Evolutionary conservation across 1,140 invertebrate species (phyloP), one percentile per base, ranked within the genome.

Genomic region (Heliconius eleuchia): DNA sequence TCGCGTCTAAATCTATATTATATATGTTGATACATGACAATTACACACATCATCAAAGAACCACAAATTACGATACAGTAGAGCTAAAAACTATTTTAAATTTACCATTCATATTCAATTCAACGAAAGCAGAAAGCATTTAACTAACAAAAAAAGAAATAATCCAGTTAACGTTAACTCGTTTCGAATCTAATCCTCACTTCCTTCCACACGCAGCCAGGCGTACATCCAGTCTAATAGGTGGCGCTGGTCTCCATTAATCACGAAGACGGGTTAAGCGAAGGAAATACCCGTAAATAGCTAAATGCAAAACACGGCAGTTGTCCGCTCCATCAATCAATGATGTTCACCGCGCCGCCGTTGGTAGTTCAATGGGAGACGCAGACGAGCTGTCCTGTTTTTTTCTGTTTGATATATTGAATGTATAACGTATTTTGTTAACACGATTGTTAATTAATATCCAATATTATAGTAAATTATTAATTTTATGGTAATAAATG

Each of bases 201-300:
- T 84, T 87, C 86, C 85, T 88, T 83, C 83, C 85, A 82, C 76
- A 83, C 81, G 78, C 84, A 91, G 81, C 80, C 85, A 83, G 86
- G 89, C 91, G 86, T 84, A 88, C 86, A 90, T 90, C 89, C 87
- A 88, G 79, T 85, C 84, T 91, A 90, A 90, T 91, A 90, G 91
- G 87, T 89, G 87, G 86, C 86, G 83, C 84, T 88, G 84, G 85
- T 79, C 79, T 73, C 84, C 91, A 93, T 93, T 92, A 91, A 93
- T 93, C 92, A 93, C 84, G 82, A 84, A 91, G 89, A 91, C 91
- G 92, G 88, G 91, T 90, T 92, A 91, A 91, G 90, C 89, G 87
- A 84, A 92, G 92, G 92, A 93, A 92, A 91, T 92, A 87, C 89
- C 88, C 90, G 92, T 93, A 93, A 93, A 93, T 92, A 93, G 90